phyloP scores from a whole-genome alignment of 2,113 vertebrate species.

The Stigmatopora nigra region DNA sequence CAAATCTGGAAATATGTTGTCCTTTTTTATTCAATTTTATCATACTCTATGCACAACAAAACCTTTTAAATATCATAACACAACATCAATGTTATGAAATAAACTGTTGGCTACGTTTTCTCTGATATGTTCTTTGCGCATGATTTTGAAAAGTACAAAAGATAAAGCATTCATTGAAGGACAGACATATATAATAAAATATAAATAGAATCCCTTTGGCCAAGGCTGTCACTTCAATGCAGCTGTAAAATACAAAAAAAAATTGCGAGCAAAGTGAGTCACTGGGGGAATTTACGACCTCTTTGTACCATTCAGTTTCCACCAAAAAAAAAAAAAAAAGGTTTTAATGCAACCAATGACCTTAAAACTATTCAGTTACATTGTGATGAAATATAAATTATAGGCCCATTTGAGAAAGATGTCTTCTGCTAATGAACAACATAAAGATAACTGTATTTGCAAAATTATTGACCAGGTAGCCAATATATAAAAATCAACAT shows the following conservation, averaged over 20 bases:
- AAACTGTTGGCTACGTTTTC: neutral
- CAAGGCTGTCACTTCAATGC: conserved; percentile 6
- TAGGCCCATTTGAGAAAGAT: conserved; percentile 2
- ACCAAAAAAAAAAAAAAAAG: neutral
- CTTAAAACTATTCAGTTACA: neutral
- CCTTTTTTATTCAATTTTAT: neutral
- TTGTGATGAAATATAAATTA: conserved; percentile 14
- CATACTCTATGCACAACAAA: neutral
- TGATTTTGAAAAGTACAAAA: conserved; percentile 4
- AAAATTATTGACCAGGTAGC: conserved; percentile 14
- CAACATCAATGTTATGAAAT: neutral
- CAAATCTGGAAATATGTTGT: too few species aligned
- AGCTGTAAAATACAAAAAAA: neutral
- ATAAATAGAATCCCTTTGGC: conserved; percentile 7
- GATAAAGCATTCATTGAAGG: neutral
- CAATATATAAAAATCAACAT: conserved; percentile 39
- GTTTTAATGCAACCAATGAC: conserved; percentile 7
- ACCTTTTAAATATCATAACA: neutral
- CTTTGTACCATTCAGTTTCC: conserved; percentile 8
- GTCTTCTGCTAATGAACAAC: neutral
- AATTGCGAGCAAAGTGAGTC: neutral
- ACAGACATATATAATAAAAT: neutral
- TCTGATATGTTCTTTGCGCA: neutral
- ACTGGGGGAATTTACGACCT: conserved; percentile 9
- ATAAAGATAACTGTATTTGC: conserved; percentile 24